Evolutionary conservation across 2,888 invertebrate species (phyloP), one percentile per base, ranked within the genome.

Genomic region (Campaea margaritaria): DNA sequence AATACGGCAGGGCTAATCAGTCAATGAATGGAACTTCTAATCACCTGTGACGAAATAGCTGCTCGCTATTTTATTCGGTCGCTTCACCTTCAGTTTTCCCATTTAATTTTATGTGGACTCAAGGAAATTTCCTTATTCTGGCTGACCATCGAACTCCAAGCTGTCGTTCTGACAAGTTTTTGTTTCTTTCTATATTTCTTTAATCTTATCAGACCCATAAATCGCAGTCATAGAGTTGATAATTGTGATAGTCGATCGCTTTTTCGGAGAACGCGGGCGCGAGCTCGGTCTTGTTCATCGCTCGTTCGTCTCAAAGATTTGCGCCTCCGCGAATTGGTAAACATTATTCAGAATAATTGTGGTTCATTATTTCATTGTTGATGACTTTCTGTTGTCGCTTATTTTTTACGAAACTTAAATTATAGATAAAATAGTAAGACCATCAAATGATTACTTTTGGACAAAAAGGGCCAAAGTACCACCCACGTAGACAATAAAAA

Each of bases 281-380:
- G 87, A 90, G 90, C 89, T 87, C 89, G 87, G 69, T 82, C 75
- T 79, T 87, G 87, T 87, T 85, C 88, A 86, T 85, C 83, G 87
- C 76, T 87, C 87, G 78, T 74, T 71, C 75, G 78, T 75, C 74
- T 62, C 76, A 78, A 81, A 3, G 5, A 85, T 84, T 85, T 73
- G 68, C 70, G 68, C 64, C 50, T 49, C 45, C 36, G 36, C 12
- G 21, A 21, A 21, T 21, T 21, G 21, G 5, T 21, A 21, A 21
- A 21, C 2, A 21, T 21, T 21, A 21, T 5, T 21, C 21, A 21
- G 21, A 5, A n/a, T n/a, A n/a, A n/a, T n/a, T n/a, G n/a, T n/a
- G n/a, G n/a, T n/a, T n/a, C n/a, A n/a, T n/a, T n/a, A n/a, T 21
- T 21, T 21, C 21, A 21, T 21, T 21, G 5, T 21, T 21, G 21